Evolutionary conservation across 2,113 vertebrate species (phyloP), one percentile per base, ranked within the genome.

Genomic region (Cynopterus brachyotis): DNA sequence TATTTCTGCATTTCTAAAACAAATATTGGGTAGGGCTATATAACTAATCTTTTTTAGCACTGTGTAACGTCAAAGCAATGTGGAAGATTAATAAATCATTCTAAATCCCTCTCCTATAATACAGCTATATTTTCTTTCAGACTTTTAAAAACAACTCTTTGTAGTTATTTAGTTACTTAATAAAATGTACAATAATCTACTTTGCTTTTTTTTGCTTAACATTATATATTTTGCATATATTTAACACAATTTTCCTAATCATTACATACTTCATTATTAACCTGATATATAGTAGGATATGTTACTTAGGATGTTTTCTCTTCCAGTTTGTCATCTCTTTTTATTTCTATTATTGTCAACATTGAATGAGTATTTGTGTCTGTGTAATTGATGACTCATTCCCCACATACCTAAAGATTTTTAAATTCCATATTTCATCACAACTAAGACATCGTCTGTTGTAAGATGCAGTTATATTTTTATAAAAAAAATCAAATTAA

Each of bases 21-120:
- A 89, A 35, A 75, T 83, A 37, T 10, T 80, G 8, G 60, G 9
- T 1, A 89, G 24, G 30, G 2, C 5, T 42, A 50, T 50, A 11
- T 40, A 83, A 87, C 75, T 83, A 92, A 90, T 76, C 37, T 19
- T 84, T 76, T 91, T 45, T 76, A 92, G 82, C 57, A 47, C 70
- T 91, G 84, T 78, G 19, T 12, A 66, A 67, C 28, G 73, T 37
- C 89, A 60, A 89, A 20, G 20, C 16, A 87, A 26, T 62, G 5
- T 79, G 60, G 82, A 72, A 92, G 50, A 75, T 85, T n/a, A 78
- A 92, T 9, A 4, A 94, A 55, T 64, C 57, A 69, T 42, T 55
- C 30, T 24, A 89, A 76, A 53, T 50, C 40, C 8, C 1, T 55
- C 2, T 62, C 28, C 66, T 88, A 13, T 62, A 79, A n/a, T 60